Percentiles rank a stretch among this genome's conserved stretches.
phyloP scores from a whole-genome alignment of 2,113 vertebrate species.

The Phylloscopus trochilus region DNA sequence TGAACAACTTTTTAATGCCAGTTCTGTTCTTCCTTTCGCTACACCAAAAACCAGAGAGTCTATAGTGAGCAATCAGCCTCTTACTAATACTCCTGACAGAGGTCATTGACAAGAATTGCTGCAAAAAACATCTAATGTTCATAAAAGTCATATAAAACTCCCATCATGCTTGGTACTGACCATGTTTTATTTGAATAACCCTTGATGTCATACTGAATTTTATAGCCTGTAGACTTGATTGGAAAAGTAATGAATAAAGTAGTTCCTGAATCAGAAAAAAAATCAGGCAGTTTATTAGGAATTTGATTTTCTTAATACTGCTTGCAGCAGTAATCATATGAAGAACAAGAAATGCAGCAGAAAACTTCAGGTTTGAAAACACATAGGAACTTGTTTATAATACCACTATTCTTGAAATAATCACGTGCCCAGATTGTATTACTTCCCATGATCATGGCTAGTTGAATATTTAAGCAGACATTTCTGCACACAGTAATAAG shows the following conservation, averaged over 20 bases:
- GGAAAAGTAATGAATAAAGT: background rate
- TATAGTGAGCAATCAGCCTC: background rate
- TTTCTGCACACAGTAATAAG: background rate
- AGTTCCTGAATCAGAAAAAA: background rate
- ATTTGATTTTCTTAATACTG: slow-evolving; percentile 1
- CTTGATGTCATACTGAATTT: slow-evolving; percentile 31
- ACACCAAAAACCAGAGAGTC: background rate
- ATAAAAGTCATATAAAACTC: slow-evolving; percentile 7
- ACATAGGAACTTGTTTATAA: background rate
- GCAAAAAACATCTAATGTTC: background rate
- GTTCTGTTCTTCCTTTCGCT: background rate
- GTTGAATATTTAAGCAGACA: background rate
- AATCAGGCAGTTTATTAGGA: background rate
- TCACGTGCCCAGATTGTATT: background rate
- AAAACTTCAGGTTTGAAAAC: background rate
- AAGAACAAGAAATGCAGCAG: background rate
- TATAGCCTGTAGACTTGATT: background rate
- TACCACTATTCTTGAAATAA: background rate
- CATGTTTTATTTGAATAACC: slow-evolving; percentile 12
- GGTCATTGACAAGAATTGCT: background rate
- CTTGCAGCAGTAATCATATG: background rate
- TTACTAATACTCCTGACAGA: background rate
- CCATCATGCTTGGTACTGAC: background rate
- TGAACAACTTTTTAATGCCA: background rate
- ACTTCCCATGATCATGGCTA: background rate